Evolutionary conservation across 1,140 invertebrate species (phyloP).

Genomic region (Drosophila lacteicornis): DNA sequence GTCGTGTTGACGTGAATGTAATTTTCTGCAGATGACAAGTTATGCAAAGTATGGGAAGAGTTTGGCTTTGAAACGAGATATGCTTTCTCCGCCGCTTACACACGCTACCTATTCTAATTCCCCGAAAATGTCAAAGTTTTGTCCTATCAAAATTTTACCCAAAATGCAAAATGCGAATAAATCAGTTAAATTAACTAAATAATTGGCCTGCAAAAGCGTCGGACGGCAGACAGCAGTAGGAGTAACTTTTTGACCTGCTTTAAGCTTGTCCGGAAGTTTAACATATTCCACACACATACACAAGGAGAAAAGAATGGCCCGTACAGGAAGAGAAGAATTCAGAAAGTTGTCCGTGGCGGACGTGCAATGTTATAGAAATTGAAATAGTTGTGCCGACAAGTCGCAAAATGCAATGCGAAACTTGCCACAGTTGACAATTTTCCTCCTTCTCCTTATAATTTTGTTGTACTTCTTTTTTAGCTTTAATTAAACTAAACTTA

Average conservation of each 20-base stretch:
- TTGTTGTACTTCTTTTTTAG: conserved; percentile 17
- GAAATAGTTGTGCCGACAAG: conserved; percentile 70
- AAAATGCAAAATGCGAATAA: conserved; percentile 4
- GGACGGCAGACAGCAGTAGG: conserved; percentile 14
- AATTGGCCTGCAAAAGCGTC: conserved; percentile 29
- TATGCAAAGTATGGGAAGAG: conserved; percentile 55
- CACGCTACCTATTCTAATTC: not conserved
- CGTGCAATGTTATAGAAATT: conserved; percentile 70
- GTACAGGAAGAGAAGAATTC: conserved; percentile 23
- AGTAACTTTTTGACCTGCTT: conserved; percentile 22
- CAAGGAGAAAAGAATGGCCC: conserved; percentile 5
- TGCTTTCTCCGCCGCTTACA: not conserved
- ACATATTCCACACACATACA: conserved; percentile 15
- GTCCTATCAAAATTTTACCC: conserved; percentile 21
- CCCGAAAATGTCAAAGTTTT: conserved; percentile 19
- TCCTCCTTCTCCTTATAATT: conserved; percentile 19
- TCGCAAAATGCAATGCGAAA: conserved; percentile 61
- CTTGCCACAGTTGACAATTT: conserved; percentile 57
- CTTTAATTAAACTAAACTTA: conserved; percentile 81
- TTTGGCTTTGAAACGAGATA: conserved; percentile 35
- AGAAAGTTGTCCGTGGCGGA: conserved; percentile 42
- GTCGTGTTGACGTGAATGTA: conserved; percentile 43
- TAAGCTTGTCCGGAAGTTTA: conserved; percentile 16
- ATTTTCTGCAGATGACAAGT: conserved; percentile 76
- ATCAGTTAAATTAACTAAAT: conserved; percentile 47